Evolutionary conservation across 2,888 invertebrate genomes (phyloP), one percentile per base, ranked within the genome.

Genomic region (Dexiosoma caninum): DNA sequence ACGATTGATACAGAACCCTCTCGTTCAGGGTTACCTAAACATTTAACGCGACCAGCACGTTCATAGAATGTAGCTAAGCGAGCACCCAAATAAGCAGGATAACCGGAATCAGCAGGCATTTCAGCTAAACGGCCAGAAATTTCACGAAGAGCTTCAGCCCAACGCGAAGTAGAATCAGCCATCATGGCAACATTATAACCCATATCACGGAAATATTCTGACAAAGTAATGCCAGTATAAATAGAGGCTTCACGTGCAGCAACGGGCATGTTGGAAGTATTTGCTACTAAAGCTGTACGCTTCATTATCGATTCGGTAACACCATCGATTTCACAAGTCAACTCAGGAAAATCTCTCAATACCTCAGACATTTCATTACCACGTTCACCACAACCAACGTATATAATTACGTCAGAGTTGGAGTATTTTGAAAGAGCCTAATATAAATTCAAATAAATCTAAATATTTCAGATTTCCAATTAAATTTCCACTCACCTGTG

Each of bases 241-340:
- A 99, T 99, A 89, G 98, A 98, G 78, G 99, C 99, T 92, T 99
- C 99, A 90, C 99, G 95, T 90, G 99, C 99, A 85, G 99, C 99
- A 78, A 99, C 99, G 87, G 99, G 99, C 99, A 99, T 99, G 95
- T 99, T 99, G 83, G 98, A 98, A n/a, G 99, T 99, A 92, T 99
- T 99, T 86, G 99, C 99, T 14, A 99, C 99, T 77, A 99, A 92
- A 44, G 98, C 96, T 0, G 99, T 99, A 90, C 99, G 95, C 92
- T 98, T 98, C 99, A 99, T 99, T 91, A 99, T 99, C 84, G 98
- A 98, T 90, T 98, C 98, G 0, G 95, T 95, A 42, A 94, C 93
- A 7, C 98, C 99, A 10, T 97, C 97, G 86, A 98, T 97, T 91
- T 99, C 98, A 86, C 98, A 96, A 0, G 96, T 94, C 88, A 99